Evolutionary conservation across 2,888 invertebrate species (phyloP).

Genomic region (Mythimna loreyi): DNA sequence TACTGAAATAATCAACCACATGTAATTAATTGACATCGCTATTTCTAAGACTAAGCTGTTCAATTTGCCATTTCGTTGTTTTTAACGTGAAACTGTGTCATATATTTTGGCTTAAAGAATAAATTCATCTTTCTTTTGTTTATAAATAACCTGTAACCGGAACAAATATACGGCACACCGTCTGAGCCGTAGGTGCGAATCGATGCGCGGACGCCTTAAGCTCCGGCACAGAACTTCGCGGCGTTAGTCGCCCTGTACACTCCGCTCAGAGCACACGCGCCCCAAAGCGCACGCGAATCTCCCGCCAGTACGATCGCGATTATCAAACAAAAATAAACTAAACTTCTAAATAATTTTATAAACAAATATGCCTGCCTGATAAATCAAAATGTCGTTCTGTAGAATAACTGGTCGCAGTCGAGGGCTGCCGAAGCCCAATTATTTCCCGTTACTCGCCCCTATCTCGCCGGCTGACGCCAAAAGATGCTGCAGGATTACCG

Average conservation of each 20-base stretch:
- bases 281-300: slow-evolving; percentile 72
- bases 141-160: slow-evolving; percentile 89
- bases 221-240: slow-evolving; percentile 68
- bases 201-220: slow-evolving; percentile 76
- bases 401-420: slow-evolving; percentile 95
- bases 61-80: slow-evolving; percentile 72
- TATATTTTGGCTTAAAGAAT: slow-evolving; percentile 83
- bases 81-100: slow-evolving; percentile 85
- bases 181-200: slow-evolving; percentile 87
- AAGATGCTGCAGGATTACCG: slow-evolving; percentile 94
- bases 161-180: slow-evolving; percentile 88
- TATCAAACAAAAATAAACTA: slow-evolving; percentile 67
- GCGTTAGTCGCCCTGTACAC: slow-evolving; percentile 82
- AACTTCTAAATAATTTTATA: slow-evolving; percentile 67
- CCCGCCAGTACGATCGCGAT: slow-evolving; percentile 73
- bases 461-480: slow-evolving; percentile 96
- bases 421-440: slow-evolving; percentile 95
- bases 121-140: slow-evolving; percentile 87
- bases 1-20: slow-evolving; percentile 51
- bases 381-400: slow-evolving; percentile 92
- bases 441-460: slow-evolving; percentile 95
- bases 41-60: slow-evolving; percentile 61
- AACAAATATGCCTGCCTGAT: slow-evolving; percentile 85
- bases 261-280: slow-evolving; percentile 80
- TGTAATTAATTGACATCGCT: slow-evolving; percentile 31